Base-by-base conservation (phyloP, 2,888 invertebrate genomes). In the Chloroclysta siterata region DNA sequence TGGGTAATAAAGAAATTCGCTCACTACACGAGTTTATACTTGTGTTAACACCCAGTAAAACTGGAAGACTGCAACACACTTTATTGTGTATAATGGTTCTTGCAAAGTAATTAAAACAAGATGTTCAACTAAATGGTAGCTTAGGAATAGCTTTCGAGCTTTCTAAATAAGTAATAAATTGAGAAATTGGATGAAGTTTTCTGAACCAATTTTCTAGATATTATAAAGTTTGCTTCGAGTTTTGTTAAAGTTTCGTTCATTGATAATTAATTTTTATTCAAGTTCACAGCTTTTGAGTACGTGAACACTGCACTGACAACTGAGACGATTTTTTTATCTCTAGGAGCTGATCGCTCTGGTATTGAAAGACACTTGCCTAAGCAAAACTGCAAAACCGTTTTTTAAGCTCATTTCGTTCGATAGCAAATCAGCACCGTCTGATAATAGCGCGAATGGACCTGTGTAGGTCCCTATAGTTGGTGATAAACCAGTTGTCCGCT, bases 41-140 rank as follows among this genome's bases (percentile, higher is more conserved):
- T 22, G 8, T 29, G 6, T 13, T 50, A 57, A 22, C 22, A 22
- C 14, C 57, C 41, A 57, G 42, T 50, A 51, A 42, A 15, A 58
- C 51, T 42, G 33, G 42, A 33, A 42, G 13, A 58, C 42, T 42
- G 42, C 51, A 42, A 28, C 42, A 44, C 52, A 29, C 52, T 51
- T 52, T 44, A 57, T 51, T 44, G 33, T 44, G 46, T 53, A 15
- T 60, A 53, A 42, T 51, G 33, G 33, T 8, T 13, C 44, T 51
- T 42, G 14, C 14, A 44, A 51, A 42, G 42, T 57, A 53, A 53
- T 60, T 60, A 60, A 60, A 29, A 47, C 55, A 22, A 41, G 17
- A 48, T 22, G 48, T 15, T 29, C 14, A 44, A 48, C 5, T 28
- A 53, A 29, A 22, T 17, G 13, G 10, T 42, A 28, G 22, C 22